phyloP scores from a whole-genome alignment of 2,113 vertebrate species.

The Pithys albifrons region DNA sequence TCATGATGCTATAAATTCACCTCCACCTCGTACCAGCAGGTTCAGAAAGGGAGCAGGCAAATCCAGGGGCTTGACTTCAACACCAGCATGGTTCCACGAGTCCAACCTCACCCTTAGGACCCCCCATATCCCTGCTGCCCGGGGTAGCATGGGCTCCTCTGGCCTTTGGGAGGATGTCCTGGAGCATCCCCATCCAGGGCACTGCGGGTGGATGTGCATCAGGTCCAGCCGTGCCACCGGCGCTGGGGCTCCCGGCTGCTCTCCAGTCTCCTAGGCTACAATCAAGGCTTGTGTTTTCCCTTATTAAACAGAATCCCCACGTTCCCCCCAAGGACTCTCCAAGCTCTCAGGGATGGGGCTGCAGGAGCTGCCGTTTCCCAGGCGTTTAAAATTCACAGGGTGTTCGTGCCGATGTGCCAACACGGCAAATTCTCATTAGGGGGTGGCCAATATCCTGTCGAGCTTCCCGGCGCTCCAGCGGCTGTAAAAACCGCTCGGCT shows the following conservation, averaged over 20 bases:
- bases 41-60: not conserved
- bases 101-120: not conserved
- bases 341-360: constrained; percentile 8
- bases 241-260: not conserved
- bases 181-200: not conserved
- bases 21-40: not conserved
- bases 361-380: not conserved
- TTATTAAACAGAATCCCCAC: constrained; percentile 45
- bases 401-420: not conserved
- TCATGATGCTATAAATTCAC: not conserved
- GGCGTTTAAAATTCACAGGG: not conserved
- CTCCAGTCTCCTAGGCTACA: constrained; percentile 61
- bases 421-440: constrained; percentile 54
- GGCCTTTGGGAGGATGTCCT: not conserved
- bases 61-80: not conserved
- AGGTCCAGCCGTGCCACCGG: not conserved
- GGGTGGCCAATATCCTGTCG: constrained; percentile 59
- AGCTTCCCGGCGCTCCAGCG: constrained; percentile 45
- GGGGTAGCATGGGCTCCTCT: not conserved
- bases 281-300: constrained; percentile 34
- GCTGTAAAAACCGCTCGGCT: constrained; percentile 69
- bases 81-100: not conserved
- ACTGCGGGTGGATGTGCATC: accelerated
- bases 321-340: not conserved
- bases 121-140: not conserved